These are phyloP conservation scores for Cataglyphis rosenhaueri DNA, from an alignment of 2,888 invertebrate species.

Conservation along the genomic window DNA sequence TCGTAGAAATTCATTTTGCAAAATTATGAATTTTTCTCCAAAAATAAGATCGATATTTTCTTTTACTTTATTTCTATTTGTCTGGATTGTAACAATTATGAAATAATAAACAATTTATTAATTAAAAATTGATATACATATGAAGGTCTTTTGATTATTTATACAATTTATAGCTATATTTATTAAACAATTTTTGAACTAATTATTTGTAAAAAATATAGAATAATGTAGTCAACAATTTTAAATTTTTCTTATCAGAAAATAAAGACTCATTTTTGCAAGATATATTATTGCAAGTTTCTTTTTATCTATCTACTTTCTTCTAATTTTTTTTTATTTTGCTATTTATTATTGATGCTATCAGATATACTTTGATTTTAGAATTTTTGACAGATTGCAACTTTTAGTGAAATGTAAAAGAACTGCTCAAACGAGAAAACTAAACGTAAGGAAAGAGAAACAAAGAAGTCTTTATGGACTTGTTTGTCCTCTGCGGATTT, in stretches of 20 bases:
- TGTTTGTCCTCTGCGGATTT: conserved; percentile 79
- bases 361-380: conserved; percentile 1
- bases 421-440: conserved; percentile 59
- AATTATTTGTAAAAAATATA: not conserved
- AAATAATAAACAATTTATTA: not conserved
- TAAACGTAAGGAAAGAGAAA: conserved; percentile 34
- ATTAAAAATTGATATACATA: not conserved
- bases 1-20: conserved; percentile 16
- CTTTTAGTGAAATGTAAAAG: conserved; percentile 71
- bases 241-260: not conserved
- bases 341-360: conserved; percentile 22
- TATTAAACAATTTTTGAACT: not conserved
- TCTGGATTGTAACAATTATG: not conserved
- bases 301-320: not conserved
- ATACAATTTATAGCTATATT: not conserved
- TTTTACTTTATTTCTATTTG: not conserved
- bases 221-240: not conserved
- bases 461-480: conserved; percentile 79
- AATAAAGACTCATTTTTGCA: not conserved
- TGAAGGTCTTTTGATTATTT: not conserved
- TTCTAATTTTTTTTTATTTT: not conserved
- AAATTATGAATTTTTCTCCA: conserved; percentile 9
- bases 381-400: conserved; percentile 62
- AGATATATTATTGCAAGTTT: not conserved
- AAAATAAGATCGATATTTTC: not conserved